Evolutionary conservation across 2,797 vertebrate species (phyloP).

Genomic region (Gadopsis marmoratus): DNA sequence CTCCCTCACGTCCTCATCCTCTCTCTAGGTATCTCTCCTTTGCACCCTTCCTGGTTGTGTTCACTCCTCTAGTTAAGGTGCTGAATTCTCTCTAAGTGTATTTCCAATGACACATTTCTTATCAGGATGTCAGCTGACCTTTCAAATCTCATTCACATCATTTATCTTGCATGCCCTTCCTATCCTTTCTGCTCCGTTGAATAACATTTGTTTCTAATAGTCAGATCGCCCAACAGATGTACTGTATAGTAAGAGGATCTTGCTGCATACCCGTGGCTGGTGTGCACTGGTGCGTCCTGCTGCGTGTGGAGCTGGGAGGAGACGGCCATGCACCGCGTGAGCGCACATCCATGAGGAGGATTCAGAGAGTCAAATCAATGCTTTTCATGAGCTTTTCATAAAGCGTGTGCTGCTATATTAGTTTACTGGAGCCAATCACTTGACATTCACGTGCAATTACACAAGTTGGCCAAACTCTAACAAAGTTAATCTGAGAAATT

Average conservation of each 20-base stretch:
- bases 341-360: conserved; percentile 41
- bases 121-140: conserved; percentile 23
- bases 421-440: conserved; percentile 34
- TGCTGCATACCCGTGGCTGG: conserved; percentile 46
- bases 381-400: conserved; percentile 52
- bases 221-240: conserved; percentile 17
- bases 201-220: conserved; percentile 14
- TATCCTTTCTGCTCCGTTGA: conserved; percentile 14
- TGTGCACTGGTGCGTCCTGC: conserved; percentile 45
- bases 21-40: neutral
- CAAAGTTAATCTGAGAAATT: conserved; percentile 28
- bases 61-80: too few species aligned
- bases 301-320: conserved; percentile 50
- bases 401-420: conserved; percentile 33
- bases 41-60: neutral
- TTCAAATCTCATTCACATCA: conserved; percentile 20
- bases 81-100: neutral
- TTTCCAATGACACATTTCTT: conserved; percentile 8
- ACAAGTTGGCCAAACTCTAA: conserved; percentile 40
- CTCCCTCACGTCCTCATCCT: conserved; percentile 1
- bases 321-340: conserved; percentile 34
- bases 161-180: conserved; percentile 29
- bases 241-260: conserved; percentile 49
- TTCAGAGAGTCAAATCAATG: conserved; percentile 58
- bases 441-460: conserved; percentile 49